Conservation (phyloP, 2,888 invertebrate species). For the Drosophila affinis region DNA sequence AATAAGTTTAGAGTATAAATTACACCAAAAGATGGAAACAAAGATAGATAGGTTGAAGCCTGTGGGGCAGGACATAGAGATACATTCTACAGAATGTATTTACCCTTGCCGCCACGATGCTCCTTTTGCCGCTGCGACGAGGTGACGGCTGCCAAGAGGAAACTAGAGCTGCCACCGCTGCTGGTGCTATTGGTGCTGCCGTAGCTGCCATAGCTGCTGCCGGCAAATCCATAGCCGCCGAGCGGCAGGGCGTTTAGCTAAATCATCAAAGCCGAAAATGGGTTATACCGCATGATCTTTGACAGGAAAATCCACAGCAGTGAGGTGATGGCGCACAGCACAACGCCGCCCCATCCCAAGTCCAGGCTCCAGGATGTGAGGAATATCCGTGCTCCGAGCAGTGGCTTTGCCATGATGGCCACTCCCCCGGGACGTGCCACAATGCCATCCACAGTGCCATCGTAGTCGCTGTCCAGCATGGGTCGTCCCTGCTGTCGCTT, state of each 20-base stretch:
- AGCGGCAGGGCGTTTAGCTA: conserved; percentile 83
- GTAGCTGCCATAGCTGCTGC: conserved; percentile 62
- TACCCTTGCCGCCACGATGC: conserved; percentile 69
- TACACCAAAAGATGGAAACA: conserved; percentile 16
- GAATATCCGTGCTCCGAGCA: conserved; percentile 89
- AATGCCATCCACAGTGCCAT: conserved; percentile 90
- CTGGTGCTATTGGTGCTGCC: conserved; percentile 65
- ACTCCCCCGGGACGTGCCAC: conserved; percentile 85
- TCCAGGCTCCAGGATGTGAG: conserved; percentile 93
- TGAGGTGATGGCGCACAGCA: conserved; percentile 91
- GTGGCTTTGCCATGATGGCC: conserved; percentile 85
- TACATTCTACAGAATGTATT: conserved; percentile 63
- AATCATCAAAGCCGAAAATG: conserved; percentile 89
- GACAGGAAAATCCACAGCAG: conserved; percentile 94
- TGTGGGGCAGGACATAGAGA: conserved; percentile 3
- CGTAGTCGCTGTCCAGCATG: conserved; percentile 86
- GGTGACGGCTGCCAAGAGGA: conserved; percentile 55
- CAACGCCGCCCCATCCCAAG: conserved; percentile 94
- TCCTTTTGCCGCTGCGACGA: conserved; percentile 75
- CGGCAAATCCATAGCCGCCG: conserved; percentile 64
- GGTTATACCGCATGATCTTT: conserved; percentile 95
- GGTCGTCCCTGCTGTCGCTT: conserved; percentile 91
- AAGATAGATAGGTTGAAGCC: conserved; percentile 5
- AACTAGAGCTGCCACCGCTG: conserved; percentile 68
- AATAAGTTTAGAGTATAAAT: conserved; percentile 13